These are phyloP conservation scores for Pristionchus mayeri DNA, from an alignment of 2,888 invertebrate species.

Conservation along the genomic window DNA sequence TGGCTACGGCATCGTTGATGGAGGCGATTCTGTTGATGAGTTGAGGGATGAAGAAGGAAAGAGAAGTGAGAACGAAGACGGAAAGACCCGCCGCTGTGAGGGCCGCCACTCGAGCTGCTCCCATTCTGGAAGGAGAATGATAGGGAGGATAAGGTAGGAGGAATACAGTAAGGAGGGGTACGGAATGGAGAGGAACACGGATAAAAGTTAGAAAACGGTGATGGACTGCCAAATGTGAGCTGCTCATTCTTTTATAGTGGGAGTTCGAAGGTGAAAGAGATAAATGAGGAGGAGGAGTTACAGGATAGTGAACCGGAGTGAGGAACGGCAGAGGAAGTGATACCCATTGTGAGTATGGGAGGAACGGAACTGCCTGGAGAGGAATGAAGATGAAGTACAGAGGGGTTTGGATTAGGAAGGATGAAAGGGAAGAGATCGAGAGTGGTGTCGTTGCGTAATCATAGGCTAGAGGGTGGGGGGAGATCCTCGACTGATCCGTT, in stretches of 20 bases:
- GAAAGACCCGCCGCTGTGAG: slow-evolving; percentile 6
- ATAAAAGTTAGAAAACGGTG: not conserved
- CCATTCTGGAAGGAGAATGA: not conserved
- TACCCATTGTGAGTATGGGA: not conserved
- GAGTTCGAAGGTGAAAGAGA: slow-evolving; percentile 40
- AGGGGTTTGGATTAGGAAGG: not conserved
- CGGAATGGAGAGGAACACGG: not conserved
- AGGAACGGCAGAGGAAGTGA: not conserved
- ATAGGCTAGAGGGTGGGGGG: slow-evolving; percentile 20
- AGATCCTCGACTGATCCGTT: slow-evolving; percentile 25
- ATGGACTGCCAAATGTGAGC: not conserved
- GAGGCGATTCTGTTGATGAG: slow-evolving; percentile 27
- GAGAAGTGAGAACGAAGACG: slow-evolving; percentile 21
- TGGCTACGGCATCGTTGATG: slow-evolving; percentile 27
- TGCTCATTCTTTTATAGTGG: not conserved
- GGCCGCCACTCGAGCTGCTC: slow-evolving; percentile 40
- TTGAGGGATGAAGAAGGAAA: slow-evolving; percentile 42
- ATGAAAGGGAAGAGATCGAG: slow-evolving; percentile 11
- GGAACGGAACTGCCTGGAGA: not conserved
- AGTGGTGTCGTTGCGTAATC: slow-evolving; percentile 26
- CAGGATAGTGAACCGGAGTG: not conserved
- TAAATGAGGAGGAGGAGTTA: slow-evolving; percentile 29
- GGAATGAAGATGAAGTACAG: not conserved
- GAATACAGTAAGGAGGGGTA: not conserved
- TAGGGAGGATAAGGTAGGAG: not conserved